Conservation (phyloP, 1,140 invertebrate species). For the Cydia fagiglandana region DNA sequence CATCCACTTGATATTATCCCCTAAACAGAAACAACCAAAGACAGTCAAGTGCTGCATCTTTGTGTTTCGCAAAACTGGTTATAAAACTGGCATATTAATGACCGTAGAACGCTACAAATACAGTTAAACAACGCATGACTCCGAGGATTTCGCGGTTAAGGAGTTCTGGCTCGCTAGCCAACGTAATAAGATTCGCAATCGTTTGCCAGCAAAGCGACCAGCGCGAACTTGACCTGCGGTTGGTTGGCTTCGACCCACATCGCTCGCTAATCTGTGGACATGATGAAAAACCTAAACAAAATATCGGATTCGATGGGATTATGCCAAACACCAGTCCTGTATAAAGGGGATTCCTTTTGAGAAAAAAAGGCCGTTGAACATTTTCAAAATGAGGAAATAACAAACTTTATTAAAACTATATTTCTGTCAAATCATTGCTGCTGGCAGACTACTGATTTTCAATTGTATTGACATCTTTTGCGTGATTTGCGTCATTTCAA, state of each 20-base stretch:
- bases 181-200: conserved; percentile 33
- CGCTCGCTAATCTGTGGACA: conserved; percentile 40
- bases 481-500: too few species aligned
- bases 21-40: neutral
- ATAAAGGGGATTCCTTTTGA: neutral
- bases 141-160: neutral
- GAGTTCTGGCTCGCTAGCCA: conserved; percentile 35
- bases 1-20: neutral
- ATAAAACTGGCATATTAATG: neutral
- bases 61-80: conserved; percentile 3
- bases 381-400: too few species aligned
- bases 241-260: conserved; percentile 41
- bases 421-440: too few species aligned
- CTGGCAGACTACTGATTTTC: too few species aligned
- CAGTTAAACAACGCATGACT: conserved; percentile 17
- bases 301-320: neutral
- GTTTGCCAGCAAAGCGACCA: conserved; percentile 14
- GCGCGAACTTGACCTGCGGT: conserved; percentile 51
- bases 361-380: neutral
- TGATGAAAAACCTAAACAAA: conserved; percentile 39
- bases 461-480: too few species aligned
- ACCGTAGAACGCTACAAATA: neutral
- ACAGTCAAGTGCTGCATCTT: neutral
- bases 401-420: too few species aligned
- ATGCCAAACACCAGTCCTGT: neutral